A percentile compares a stretch with the other conserved stretches of the same genome.
Evolutionary conservation across 37 sponge, comb jelly and placozoan genomes (phyloP).

Genomic region (Cladorhizidae sp.): DNA sequence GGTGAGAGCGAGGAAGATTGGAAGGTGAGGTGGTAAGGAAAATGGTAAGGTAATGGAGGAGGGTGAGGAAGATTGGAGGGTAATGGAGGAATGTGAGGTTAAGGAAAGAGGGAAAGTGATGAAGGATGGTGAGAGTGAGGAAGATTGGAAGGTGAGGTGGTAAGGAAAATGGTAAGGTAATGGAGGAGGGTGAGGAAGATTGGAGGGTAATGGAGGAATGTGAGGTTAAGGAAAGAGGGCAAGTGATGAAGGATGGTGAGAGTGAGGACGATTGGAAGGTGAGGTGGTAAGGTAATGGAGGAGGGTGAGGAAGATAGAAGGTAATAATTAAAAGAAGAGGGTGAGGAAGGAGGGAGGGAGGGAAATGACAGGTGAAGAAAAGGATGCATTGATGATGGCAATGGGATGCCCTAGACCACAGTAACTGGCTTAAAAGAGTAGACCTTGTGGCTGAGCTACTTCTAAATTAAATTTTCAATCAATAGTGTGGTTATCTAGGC

Average conservation of each 20-base stretch:
- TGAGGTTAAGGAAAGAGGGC: background rate
- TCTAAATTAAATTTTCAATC: too few species aligned
- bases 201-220: background rate
- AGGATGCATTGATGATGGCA: background rate
- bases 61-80: background rate
- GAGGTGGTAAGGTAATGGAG: background rate
- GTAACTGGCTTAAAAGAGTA: too few species aligned
- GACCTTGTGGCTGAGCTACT: too few species aligned
- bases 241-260: background rate
- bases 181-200: background rate
- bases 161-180: background rate
- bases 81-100: background rate
- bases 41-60: background rate
- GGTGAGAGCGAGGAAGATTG: background rate
- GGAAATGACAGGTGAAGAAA: background rate
- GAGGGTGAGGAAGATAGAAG: background rate
- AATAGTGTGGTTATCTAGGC: too few species aligned
- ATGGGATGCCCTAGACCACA: too few species aligned
- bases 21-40: background rate
- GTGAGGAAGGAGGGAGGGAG: background rate
- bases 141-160: background rate
- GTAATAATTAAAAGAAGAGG: background rate
- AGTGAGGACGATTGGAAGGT: background rate
- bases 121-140: background rate
- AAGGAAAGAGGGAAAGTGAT: background rate